Base-by-base conservation (phyloP, 2,113 vertebrate genomes). In the Saguinus midas region DNA sequence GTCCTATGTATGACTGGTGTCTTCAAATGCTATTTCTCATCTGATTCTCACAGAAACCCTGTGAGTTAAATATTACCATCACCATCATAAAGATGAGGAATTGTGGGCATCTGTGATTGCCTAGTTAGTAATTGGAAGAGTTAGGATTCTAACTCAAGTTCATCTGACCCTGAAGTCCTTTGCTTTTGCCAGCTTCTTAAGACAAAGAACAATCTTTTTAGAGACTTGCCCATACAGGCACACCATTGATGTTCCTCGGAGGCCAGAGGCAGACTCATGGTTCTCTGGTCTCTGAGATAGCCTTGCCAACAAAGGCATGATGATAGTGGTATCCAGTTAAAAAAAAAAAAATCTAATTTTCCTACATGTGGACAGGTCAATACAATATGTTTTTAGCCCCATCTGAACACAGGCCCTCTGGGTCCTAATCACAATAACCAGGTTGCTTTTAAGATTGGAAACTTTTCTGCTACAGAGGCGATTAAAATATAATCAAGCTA, bases 401-500 rank as follows among this genome's bases (percentile, higher is more conserved):
- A 96, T 93, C 23, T 94, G 87, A 23, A 90, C 16, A 87, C 21
- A 88, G 81, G 80, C 76, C 91, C 80, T 96, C 90, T 96, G 92
- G 64, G 68, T 92, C 73, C 72, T 96, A 93, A 95, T 97, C 92
- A 52, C 37, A 76, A 87, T 20, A 85, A 96, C 23, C 80, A 97
- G 86, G 90, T 57, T 94, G 78, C 97, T 97, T 97, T 97, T 90
- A 94, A 89, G 79, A 95, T 8, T 94, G 92, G 95, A 97, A 96
- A 6, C n/a, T 95, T 95, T 97, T 95, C 84, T 75, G 92, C 93
- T 95, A 93, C n/a, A 94, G 94, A 97, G 48, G 68, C 1, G 13
- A 97, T 98, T 96, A 97, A 97, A 97, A 96, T 95, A 92, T 87
- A 96, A 97, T 98, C 97, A 97, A 97, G 81, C 72, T 88, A 94